Conservation (phyloP, 92 coral and sea anemone species). For the Palythoa caribaeorum region DNA sequence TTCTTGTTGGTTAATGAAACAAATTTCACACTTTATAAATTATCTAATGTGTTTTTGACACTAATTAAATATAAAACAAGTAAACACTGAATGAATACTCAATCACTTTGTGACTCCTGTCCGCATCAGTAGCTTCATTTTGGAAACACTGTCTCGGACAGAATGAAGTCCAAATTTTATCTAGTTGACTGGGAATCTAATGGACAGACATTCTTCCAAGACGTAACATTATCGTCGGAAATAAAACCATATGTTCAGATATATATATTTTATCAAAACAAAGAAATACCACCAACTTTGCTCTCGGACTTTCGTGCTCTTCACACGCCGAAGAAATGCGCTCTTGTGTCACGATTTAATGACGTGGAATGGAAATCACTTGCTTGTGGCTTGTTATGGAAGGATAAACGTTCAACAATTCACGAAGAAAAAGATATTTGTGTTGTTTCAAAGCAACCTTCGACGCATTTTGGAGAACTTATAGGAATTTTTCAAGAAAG, state of each 20-base stretch:
- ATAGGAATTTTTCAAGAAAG: constrained; percentile 58
- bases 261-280: constrained; percentile 70
- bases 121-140: neutral
- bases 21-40: too few relatives aligned
- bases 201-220: constrained; percentile 71
- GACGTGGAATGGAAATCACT: constrained; percentile 66
- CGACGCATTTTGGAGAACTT: constrained; percentile 49
- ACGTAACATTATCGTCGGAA: constrained; percentile 72
- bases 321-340: constrained; percentile 72
- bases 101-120: neutral
- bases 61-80: neutral
- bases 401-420: constrained; percentile 57
- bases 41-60: neutral
- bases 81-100: constrained; percentile 27
- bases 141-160: neutral
- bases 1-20: too few relatives aligned
- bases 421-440: constrained; percentile 70
- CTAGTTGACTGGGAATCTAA: constrained; percentile 83
- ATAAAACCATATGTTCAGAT: constrained; percentile 67
- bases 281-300: constrained; percentile 81
- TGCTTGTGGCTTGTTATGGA: constrained; percentile 52
- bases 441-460: constrained; percentile 68
- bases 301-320: constrained; percentile 79
- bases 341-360: constrained; percentile 50
- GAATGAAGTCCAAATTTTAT: constrained; percentile 67